Conservation (phyloP, 2,888 invertebrate species). For the Agrotis puta region DNA sequence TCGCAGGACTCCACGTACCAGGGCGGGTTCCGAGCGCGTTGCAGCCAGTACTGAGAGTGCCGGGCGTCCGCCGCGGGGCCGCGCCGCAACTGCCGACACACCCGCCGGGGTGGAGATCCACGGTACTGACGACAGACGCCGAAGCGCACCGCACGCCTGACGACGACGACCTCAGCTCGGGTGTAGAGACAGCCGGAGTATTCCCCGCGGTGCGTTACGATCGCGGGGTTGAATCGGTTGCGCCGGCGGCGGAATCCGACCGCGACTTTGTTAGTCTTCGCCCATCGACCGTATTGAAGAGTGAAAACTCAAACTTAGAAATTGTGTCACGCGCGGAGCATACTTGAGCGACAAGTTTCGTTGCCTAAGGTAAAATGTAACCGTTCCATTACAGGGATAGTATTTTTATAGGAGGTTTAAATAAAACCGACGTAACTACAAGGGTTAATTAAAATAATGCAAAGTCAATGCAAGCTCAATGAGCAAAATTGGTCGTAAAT, state of each 20-base stretch:
- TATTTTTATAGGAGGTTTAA: conserved; percentile 73
- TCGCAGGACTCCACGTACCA: conserved; percentile 98
- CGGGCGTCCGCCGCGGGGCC: conserved; percentile 94
- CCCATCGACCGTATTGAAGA: conserved; percentile 71
- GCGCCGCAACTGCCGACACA: conserved; percentile 67
- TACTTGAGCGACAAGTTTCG: conserved; percentile 67
- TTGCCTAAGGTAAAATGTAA: conserved; percentile 72
- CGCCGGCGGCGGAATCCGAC: conserved; percentile 74
- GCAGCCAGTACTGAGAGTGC: conserved; percentile 94
- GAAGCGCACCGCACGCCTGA: conserved; percentile 68
- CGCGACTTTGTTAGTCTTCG: conserved; percentile 72
- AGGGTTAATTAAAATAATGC: conserved; percentile 47
- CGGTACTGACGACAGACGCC: conserved; percentile 75
- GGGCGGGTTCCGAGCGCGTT: conserved; percentile 93
- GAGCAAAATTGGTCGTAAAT: conserved; percentile 54
- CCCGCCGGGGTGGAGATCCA: conserved; percentile 72
- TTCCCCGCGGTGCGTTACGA: conserved; percentile 57
- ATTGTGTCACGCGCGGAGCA: conserved; percentile 76
- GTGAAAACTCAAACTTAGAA: conserved; percentile 71
- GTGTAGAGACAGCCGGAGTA: conserved; percentile 60
- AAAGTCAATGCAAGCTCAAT: conserved; percentile 49
- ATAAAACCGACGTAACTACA: conserved; percentile 53
- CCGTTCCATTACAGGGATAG: conserved; percentile 80
- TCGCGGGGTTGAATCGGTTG: conserved; percentile 63
- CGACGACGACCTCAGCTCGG: conserved; percentile 61